Evolutionary conservation across 2,797 vertebrate genomes (phyloP), one percentile per base, ranked within the genome.

Genomic region (Perodicticus potto): DNA sequence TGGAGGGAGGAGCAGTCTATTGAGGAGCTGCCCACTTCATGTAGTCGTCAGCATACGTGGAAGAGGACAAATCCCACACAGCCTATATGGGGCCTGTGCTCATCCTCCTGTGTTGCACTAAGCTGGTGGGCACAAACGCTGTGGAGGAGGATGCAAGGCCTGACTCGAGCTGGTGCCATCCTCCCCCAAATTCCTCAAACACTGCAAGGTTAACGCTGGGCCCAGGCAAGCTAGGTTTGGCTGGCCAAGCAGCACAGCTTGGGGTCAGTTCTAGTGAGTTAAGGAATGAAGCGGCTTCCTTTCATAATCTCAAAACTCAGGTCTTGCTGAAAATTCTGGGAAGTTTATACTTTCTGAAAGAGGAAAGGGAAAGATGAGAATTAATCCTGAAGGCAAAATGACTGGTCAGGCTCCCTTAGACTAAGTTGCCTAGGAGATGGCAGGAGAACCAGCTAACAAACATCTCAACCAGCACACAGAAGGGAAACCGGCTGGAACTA

Each of bases 251-350:
- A 43, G 29, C 29, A 63, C 61, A 37, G 14, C 40, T 25, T 2
- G 67, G n/a, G 27, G 25, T 19, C 29, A 84, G 7, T 63, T 45
- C 78, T 53, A 57, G 16, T 45, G 69, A 88, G 16, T 91, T 90
- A 90, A 92, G 73, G 69, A 70, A 73, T 45, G 73, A 59, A 12
- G 23, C 61, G 7, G 43, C 14, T 80, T 86, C 53, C 29, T 95
- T 86, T 49, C n/a, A 49, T 78, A 95, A 95, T 86, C 93, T 82
- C 61, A 45, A 80, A 95, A 73, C 32, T n/a, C 37, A 73, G 59
- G 37, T 72, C 59, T 94, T 40, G 8, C 53, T 81, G 40, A 91
- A 61, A 73, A 84, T 81, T 86, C 90, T 45, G 29, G 82, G 53
- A 13, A 55, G 65, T 70, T 40, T 20, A 14, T 29, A 32, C 74